Evolutionary conservation across 2,888 invertebrate species (phyloP).

Genomic region (Panzeria rudis): DNA sequence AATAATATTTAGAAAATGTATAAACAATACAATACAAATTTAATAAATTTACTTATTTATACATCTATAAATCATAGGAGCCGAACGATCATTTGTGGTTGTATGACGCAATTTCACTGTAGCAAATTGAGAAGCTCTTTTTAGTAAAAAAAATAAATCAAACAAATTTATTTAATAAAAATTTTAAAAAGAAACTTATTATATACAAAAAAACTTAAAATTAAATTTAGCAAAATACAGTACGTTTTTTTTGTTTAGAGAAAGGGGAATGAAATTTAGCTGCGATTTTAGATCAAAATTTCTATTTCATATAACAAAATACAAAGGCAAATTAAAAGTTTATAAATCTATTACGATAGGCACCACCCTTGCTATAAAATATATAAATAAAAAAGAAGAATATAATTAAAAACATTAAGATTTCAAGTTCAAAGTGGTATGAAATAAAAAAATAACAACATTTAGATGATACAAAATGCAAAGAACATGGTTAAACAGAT

Average conservation of each 20-base stretch:
- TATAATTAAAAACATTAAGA: slow-evolving; percentile 30
- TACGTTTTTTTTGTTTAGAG: background rate
- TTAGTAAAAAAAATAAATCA: slow-evolving; percentile 1
- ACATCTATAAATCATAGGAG: slow-evolving; percentile 87
- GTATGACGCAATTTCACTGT: slow-evolving; percentile 95
- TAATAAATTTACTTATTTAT: slow-evolving; percentile 78
- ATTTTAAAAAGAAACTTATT: slow-evolving; percentile 45
- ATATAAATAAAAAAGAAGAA: slow-evolving; percentile 71
- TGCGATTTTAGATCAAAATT: background rate
- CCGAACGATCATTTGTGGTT: slow-evolving; percentile 93
- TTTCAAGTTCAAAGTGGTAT: slow-evolving; percentile 34
- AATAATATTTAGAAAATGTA: slow-evolving; percentile 25
- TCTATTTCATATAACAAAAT: background rate
- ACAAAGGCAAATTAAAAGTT: slow-evolving; percentile 76
- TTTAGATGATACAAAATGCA: slow-evolving; percentile 46
- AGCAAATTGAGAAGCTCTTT: slow-evolving; percentile 93
- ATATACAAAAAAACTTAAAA: slow-evolving; percentile 54
- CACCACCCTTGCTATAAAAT: slow-evolving; percentile 81
- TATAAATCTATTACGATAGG: slow-evolving; percentile 80
- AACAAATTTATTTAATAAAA: slow-evolving; percentile 29
- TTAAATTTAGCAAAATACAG: slow-evolving; percentile 29
- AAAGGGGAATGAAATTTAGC: slow-evolving; percentile 36
- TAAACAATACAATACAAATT: slow-evolving; percentile 29
- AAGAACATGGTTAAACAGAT: slow-evolving; percentile 2
- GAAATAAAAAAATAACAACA: slow-evolving; percentile 34